Conservation (phyloP, 2,113 vertebrate genomes). For the Hydropotes inermis region DNA sequence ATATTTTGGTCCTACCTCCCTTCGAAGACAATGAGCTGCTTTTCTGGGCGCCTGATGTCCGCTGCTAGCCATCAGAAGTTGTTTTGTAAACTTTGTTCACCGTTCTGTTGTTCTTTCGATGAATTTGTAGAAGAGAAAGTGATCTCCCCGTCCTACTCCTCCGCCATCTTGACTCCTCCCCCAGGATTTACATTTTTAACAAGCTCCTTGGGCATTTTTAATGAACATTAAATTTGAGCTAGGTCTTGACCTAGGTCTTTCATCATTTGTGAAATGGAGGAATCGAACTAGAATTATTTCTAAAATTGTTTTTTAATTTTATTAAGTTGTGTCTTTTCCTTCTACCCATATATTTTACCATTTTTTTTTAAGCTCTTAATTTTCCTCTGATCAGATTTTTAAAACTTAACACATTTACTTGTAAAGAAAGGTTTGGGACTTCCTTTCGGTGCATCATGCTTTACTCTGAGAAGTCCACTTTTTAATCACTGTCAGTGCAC, state of each 20-base stretch:
- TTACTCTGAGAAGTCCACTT: background rate
- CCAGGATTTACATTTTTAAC: background rate
- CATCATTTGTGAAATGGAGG: background rate
- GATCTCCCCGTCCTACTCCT: too few relatives aligned
- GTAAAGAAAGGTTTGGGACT: background rate
- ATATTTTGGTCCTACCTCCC: too few relatives aligned
- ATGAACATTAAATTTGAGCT: background rate
- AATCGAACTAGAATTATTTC: background rate
- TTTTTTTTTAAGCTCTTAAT: background rate
- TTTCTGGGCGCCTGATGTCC: too few relatives aligned
- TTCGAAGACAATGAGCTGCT: too few relatives aligned
- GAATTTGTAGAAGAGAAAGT: too few relatives aligned
- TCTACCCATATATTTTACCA: background rate
- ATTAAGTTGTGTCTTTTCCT: background rate
- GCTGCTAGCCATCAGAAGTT: too few relatives aligned
- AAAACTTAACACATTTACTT: background rate
- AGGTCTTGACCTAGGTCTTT: background rate
- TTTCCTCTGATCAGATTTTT: background rate
- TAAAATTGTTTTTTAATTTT: background rate
- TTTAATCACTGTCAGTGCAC: background rate
- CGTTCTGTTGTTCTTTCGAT: too few relatives aligned
- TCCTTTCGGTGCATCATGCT: background rate
- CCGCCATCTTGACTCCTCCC: too few relatives aligned
- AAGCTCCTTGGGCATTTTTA: background rate
- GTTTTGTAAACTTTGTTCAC: too few relatives aligned